A percentile compares a stretch with the other conserved stretches of the same genome.
These are phyloP conservation scores for Porites cylindrica DNA, from an alignment of 92 coral and sea anemone species.

Conservation along the genomic window DNA sequence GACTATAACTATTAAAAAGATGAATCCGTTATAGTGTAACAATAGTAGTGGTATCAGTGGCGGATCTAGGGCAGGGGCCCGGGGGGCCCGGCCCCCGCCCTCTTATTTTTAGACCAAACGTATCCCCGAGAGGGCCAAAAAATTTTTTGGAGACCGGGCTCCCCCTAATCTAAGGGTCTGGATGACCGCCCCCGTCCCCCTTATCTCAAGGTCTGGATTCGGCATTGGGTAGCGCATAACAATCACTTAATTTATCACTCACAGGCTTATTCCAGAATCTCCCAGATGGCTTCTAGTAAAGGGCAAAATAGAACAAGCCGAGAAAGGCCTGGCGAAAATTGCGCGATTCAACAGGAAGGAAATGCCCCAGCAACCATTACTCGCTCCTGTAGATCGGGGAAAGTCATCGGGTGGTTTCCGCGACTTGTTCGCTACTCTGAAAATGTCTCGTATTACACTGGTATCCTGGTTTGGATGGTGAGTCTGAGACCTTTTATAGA, in stretches of 20 bases:
- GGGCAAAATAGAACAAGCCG: slow-evolving; percentile 53
- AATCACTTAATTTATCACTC: not conserved
- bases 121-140: too few relatives aligned
- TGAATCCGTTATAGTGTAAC: too few relatives aligned
- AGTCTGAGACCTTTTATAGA: not conserved
- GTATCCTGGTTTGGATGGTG: slow-evolving; percentile 81
- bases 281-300: slow-evolving; percentile 68
- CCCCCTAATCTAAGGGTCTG: too few relatives aligned
- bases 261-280: slow-evolving; percentile 77
- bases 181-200: too few relatives aligned
- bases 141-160: too few relatives aligned
- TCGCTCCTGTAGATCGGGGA: not conserved
- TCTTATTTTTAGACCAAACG: too few relatives aligned
- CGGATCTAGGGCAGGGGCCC: too few relatives aligned
- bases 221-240: too few relatives aligned
- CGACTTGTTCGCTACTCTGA: slow-evolving; percentile 71
- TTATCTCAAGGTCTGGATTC: too few relatives aligned
- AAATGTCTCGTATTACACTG: slow-evolving; percentile 62
- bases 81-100: too few relatives aligned
- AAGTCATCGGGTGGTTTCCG: slow-evolving; percentile 36
- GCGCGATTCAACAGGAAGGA: slow-evolving; percentile 59
- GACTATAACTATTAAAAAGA: too few relatives aligned
- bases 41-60: too few relatives aligned
- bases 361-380: slow-evolving; percentile 48
- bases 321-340: slow-evolving; percentile 35